These are phyloP conservation scores for Pherbina coryleti DNA, from an alignment of 2,888 invertebrate genomes.

Conservation along the genomic window DNA sequence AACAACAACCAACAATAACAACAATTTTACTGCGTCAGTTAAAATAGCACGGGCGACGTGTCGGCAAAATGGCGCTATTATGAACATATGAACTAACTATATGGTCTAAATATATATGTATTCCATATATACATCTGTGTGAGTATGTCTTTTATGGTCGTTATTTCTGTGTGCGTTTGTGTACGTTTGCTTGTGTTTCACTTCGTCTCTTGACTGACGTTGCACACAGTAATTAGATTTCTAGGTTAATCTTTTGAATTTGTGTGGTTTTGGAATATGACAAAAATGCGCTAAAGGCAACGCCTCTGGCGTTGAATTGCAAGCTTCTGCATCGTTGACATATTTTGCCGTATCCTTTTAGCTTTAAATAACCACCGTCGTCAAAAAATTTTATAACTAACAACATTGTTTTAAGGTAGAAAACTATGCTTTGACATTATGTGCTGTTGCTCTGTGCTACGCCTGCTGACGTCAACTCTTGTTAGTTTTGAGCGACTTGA, in stretches of 20 bases:
- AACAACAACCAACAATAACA: slow-evolving; percentile 48
- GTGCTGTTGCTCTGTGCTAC: too few relatives aligned
- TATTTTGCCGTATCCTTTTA: too few relatives aligned
- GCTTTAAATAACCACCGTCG: background rate
- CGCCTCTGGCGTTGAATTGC: background rate
- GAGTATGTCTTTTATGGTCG: background rate
- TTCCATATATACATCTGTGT: slow-evolving; percentile 3
- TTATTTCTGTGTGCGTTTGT: background rate
- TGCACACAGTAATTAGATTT: slow-evolving; percentile 60
- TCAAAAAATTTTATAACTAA: too few relatives aligned
- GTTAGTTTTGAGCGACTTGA: too few relatives aligned
- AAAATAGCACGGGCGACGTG: slow-evolving; percentile 18
- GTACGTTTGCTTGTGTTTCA: background rate
- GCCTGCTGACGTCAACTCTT: too few relatives aligned
- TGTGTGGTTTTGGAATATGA: slow-evolving; percentile 44
- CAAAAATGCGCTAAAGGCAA: slow-evolving; percentile 13
- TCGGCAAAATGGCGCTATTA: slow-evolving; percentile 31
- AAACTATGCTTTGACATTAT: too few relatives aligned
- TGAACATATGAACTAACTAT: slow-evolving; percentile 1
- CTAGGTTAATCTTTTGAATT: slow-evolving; percentile 59
- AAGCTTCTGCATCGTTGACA: too few relatives aligned
- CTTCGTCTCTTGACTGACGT: slow-evolving; percentile 38
- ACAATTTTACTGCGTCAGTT: slow-evolving; percentile 51
- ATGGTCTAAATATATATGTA: background rate
- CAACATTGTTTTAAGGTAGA: too few relatives aligned